A percentile compares a stretch with the other conserved stretches of the same genome.
phyloP scores from a whole-genome alignment of 2,113 vertebrate genomes.

The Miniopterus natalensis region DNA sequence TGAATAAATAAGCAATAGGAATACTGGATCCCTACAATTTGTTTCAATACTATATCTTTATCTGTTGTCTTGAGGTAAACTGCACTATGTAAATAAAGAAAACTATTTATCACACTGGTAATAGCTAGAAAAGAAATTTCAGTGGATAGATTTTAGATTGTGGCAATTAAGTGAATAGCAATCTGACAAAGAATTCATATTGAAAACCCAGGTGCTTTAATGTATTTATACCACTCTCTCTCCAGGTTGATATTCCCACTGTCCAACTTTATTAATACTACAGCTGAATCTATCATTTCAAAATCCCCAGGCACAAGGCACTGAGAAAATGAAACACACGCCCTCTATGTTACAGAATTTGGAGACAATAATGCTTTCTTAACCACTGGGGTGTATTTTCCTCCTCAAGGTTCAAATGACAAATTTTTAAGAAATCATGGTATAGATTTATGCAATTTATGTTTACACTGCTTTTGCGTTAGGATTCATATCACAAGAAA shows the following conservation, averaged over 20 bases:
- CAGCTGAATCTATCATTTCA: constrained; percentile 41
- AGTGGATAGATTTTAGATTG: constrained; percentile 41
- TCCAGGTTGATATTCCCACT: background rate
- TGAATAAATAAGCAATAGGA: background rate
- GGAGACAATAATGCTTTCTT: constrained; percentile 61
- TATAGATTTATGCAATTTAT: background rate
- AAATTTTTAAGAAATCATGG: constrained; percentile 25
- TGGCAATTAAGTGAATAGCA: constrained; percentile 18
- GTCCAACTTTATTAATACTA: constrained; percentile 22
- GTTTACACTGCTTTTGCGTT: constrained; percentile 14
- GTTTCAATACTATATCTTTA: background rate
- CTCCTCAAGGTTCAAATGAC: constrained; percentile 13
- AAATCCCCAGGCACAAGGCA: constrained; percentile 40
- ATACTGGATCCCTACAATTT: background rate
- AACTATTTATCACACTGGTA: background rate
- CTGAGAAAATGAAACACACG: constrained; percentile 32
- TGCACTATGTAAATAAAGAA: background rate
- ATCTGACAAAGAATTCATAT: background rate
- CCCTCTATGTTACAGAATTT: background rate
- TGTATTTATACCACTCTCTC: background rate
- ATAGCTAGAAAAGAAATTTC: constrained; percentile 41
- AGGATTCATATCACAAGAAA: background rate
- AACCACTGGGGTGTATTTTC: background rate
- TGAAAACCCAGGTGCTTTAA: constrained; percentile 16
- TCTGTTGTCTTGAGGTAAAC: background rate